These are phyloP conservation scores for Andrena bicolor DNA, from an alignment of 2,888 invertebrate genomes.

Conservation along the genomic window DNA sequence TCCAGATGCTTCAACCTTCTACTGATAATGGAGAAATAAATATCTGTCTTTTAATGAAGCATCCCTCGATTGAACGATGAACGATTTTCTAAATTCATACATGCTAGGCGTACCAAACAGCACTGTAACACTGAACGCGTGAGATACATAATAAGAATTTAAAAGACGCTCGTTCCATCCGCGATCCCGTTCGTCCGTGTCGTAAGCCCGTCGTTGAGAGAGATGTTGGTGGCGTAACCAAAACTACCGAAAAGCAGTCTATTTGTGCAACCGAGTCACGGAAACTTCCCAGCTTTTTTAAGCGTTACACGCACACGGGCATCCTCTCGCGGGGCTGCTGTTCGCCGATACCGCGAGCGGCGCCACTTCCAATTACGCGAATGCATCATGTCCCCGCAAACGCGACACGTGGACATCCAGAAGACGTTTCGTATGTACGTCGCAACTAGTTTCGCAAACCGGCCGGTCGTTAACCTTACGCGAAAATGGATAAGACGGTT, in stretches of 20 bases:
- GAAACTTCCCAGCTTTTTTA: conserved; percentile 44
- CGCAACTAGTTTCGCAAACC: conserved; percentile 61
- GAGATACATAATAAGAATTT: no score
- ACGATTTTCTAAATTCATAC: no score
- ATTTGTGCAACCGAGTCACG: conserved; percentile 38
- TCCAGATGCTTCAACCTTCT: no score
- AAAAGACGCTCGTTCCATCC: neutral
- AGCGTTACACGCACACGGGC: conserved; percentile 24
- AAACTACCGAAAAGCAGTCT: neutral
- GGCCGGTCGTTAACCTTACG: conserved; percentile 76
- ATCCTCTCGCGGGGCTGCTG: neutral
- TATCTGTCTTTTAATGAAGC: no score
- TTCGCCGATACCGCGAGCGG: conserved; percentile 3
- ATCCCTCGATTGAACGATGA: no score
- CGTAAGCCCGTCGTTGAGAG: neutral
- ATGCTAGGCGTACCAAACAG: no score
- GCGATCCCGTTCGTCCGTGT: neutral
- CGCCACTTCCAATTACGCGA: conserved; percentile 63
- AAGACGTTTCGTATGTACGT: conserved; percentile 17
- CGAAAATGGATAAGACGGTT: conserved; percentile 76
- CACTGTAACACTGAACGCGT: no score
- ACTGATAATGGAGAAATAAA: no score
- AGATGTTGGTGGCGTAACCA: neutral
- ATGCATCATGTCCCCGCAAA: conserved; percentile 14
- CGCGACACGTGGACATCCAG: conserved; percentile 9